Conservation (phyloP, 2,113 vertebrate species). For the Tachuris rubrigastra region DNA sequence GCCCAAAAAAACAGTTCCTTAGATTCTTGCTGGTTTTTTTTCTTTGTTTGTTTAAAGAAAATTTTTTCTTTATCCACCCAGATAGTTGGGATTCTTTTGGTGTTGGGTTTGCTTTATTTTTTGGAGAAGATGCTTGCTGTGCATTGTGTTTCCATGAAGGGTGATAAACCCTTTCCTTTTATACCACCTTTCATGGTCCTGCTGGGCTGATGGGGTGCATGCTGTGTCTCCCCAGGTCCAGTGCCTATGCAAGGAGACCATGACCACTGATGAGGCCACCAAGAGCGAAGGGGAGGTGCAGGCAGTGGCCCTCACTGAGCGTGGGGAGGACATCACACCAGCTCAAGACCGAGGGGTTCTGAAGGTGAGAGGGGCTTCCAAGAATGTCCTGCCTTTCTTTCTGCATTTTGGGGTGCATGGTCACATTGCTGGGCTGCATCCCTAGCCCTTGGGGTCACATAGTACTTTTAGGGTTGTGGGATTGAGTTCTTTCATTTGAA, state of each 20-base stretch:
- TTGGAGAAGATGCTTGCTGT: background rate
- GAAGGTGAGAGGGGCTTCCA: conserved; percentile 77
- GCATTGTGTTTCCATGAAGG: background rate
- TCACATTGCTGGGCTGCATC: rapidly evolving
- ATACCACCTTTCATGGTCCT: background rate
- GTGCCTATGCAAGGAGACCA: conserved; percentile 64
- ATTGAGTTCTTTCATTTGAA: background rate
- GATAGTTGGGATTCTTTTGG: background rate
- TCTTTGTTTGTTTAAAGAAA: too few species aligned
- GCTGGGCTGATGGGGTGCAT: rapidly evolving
- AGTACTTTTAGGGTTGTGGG: background rate
- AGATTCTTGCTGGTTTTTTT: background rate
- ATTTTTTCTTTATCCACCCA: background rate
- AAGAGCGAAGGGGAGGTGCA: conserved; percentile 76
- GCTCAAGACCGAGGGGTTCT: conserved; percentile 87
- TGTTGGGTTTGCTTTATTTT: background rate
- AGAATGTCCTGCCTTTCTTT: background rate
- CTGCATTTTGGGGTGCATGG: rapidly evolving
- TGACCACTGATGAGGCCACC: conserved; percentile 88
- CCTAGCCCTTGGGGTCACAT: background rate
- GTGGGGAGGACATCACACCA: conserved; percentile 85
- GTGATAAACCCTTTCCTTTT: background rate
- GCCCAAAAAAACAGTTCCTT: background rate
- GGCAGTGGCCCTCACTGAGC: conserved; percentile 71
- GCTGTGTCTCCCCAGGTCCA: background rate